phyloP scores from a whole-genome alignment of 2,797 vertebrate genomes.

The Dallia pectoralis region DNA sequence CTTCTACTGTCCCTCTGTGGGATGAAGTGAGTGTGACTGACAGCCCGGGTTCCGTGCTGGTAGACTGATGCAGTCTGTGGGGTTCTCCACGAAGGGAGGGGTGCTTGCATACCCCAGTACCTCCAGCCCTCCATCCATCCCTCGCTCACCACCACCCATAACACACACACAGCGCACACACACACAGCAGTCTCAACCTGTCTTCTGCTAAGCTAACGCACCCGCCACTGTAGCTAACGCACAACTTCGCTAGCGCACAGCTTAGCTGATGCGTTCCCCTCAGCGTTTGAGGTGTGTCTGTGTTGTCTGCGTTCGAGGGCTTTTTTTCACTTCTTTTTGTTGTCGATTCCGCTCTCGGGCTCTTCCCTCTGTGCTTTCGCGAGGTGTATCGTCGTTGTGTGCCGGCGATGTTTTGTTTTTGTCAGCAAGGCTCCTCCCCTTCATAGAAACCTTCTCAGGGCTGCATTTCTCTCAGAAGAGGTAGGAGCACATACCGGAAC shows the following conservation, averaged over 20 bases:
- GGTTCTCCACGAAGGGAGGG: constrained; percentile 5
- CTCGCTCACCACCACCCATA: constrained; percentile 6
- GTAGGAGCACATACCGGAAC: neutral
- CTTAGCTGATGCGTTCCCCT: neutral
- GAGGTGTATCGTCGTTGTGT: neutral
- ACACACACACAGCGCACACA: constrained; percentile 7
- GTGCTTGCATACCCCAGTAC: constrained; percentile 5
- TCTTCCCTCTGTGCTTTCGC: neutral
- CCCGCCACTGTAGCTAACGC: neutral
- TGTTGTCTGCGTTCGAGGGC: neutral
- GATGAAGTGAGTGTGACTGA: neutral
- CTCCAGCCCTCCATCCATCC: constrained; percentile 13
- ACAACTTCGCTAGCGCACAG: neutral
- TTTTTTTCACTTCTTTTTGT: neutral
- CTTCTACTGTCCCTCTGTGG: neutral
- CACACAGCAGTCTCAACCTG: neutral
- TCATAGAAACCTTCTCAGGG: neutral
- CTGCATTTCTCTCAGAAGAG: neutral
- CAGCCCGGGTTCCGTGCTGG: neutral
- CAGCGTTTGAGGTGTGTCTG: neutral
- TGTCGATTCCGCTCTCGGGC: neutral
- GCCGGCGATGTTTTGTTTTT: neutral
- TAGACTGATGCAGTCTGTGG: neutral
- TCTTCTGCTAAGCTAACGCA: neutral
- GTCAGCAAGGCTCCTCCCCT: neutral